These are phyloP conservation scores for Camelus dromedarius DNA, from an alignment of 2,113 vertebrate species.

Conservation along the genomic window DNA sequence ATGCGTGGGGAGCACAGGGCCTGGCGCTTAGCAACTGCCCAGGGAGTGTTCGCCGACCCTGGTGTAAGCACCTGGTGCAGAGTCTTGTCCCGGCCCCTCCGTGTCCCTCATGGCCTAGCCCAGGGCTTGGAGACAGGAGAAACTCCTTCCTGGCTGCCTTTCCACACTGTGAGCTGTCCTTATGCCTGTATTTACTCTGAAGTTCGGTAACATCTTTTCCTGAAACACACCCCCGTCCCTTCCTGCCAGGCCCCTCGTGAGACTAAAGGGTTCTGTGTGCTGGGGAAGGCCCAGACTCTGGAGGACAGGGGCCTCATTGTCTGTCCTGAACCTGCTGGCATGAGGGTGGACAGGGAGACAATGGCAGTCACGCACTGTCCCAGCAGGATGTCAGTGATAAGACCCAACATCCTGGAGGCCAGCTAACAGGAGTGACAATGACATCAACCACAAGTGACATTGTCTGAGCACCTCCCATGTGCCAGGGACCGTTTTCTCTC, in stretches of 20 bases:
- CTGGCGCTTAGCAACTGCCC: not conserved
- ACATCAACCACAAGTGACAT: not conserved
- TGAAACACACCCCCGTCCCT: not conserved
- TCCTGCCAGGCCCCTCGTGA: not conserved
- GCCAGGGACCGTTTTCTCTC: not conserved
- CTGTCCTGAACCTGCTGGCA: not conserved
- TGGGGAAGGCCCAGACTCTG: too few species aligned
- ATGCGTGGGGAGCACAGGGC: not conserved
- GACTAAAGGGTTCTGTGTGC: not conserved
- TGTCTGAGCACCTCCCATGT: not conserved
- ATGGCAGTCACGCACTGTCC: not conserved
- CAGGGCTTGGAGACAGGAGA: not conserved
- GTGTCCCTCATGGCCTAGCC: not conserved
- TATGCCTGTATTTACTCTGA: not conserved
- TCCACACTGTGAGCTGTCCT: not conserved
- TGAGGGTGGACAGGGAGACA: not conserved
- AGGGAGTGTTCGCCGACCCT: rapidly evolving
- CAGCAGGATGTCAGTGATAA: conserved; percentile 48
- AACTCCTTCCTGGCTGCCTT: not conserved
- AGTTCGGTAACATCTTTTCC: not conserved
- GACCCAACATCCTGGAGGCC: not conserved
- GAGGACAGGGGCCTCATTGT: conserved; percentile 21
- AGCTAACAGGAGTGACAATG: not conserved
- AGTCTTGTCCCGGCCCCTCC: not conserved
- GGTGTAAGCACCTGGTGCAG: rapidly evolving